These are phyloP conservation scores for Catagonus wagneri DNA, from an alignment of 2,113 vertebrate genomes.

Conservation along the genomic window DNA sequence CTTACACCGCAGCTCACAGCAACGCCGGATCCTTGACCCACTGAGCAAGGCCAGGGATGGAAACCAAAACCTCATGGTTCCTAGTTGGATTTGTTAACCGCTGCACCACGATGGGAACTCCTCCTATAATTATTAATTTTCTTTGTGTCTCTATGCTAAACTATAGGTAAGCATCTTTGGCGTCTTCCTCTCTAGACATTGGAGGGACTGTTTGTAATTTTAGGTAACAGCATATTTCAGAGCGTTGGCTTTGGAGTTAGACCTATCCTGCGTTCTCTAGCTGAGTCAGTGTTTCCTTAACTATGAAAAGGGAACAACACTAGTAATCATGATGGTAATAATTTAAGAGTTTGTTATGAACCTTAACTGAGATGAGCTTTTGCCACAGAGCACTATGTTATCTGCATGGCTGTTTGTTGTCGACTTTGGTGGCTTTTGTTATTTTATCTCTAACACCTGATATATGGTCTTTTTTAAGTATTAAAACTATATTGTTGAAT, in stretches of 20 bases:
- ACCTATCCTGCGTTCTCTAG: neutral
- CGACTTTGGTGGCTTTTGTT: neutral
- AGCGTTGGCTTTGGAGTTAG: conserved; percentile 24
- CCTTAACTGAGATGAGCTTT: neutral
- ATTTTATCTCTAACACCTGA: neutral
- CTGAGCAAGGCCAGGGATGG: no score
- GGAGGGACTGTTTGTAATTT: neutral
- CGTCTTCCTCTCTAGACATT: conserved; percentile 2
- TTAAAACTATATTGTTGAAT: conserved; percentile 11
- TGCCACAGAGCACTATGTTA: neutral
- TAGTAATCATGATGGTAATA: neutral
- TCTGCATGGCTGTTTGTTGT: neutral
- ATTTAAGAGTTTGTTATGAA: conserved; percentile 34
- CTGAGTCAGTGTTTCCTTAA: neutral
- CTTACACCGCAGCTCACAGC: no score
- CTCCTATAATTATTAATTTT: conserved; percentile 24
- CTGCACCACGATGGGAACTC: no score
- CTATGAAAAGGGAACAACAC: neutral
- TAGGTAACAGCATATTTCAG: neutral
- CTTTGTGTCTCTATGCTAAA: neutral
- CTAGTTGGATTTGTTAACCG: no score
- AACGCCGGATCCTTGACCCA: no score
- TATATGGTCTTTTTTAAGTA: neutral
- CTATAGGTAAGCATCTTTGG: neutral
- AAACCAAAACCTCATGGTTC: no score